Base-by-base conservation (phyloP, 2,113 vertebrate genomes). In the Serinus canaria region DNA sequence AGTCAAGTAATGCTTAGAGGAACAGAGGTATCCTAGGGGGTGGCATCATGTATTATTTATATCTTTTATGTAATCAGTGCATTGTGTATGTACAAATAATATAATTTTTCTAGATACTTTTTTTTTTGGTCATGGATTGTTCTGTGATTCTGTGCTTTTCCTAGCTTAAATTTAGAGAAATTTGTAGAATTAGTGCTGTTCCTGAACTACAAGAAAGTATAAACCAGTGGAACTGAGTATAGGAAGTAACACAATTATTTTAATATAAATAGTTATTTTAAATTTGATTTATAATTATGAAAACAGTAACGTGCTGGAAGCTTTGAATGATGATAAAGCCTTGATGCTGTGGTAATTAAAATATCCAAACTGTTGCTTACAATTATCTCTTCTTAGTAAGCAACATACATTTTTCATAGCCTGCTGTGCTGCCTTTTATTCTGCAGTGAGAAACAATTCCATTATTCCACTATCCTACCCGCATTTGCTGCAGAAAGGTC, bases 381-480 rank as follows among this genome's bases (percentile, higher is more conserved):
- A 95, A 82, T 95, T 79, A 87, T 92, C 68, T 94, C 64, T 90
- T 68, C 84, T 91, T 49, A 82, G 82, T 58, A 46, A 85, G 87
- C 90, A 73, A 64, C 13, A 6, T 91, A 90, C 53, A 86, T 89
- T 94, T 96, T 94, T 80, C 47, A 67, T 91, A 89, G 90, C 89
- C 69, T 89, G 60, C 95, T 95, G 68, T 91, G 83, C 87, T 87
- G 58, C 47, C 74, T 85, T 77, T 89, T 92, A 56, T 95, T 94
- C 76, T 92, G 60, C 73, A 83, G 83, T 80, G 76, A 83, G 89
- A 88, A 75, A 89, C 85, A 59, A 24, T 72, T 96, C 91, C 85
- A 69, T 59, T 68, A 63, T 92, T 79, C 87, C 11, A 6, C 66
- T 35, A 31, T 86, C 95, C 84, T 72, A 77, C 73, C 95, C 79